These are phyloP conservation scores for Oxystoma pomonae DNA, from an alignment of 2,888 invertebrate genomes.

Conservation along the genomic window DNA sequence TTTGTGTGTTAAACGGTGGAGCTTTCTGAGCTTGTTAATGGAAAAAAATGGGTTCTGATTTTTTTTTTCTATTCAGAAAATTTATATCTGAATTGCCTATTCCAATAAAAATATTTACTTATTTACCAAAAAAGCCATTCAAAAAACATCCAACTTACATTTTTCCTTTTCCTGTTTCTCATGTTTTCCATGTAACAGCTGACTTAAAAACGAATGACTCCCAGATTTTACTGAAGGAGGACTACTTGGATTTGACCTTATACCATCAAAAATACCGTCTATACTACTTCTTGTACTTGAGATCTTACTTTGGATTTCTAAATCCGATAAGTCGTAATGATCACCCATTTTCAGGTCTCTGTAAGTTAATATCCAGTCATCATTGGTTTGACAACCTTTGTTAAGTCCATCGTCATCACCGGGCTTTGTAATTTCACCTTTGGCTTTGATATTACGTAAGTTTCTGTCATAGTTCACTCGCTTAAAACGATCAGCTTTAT, in stretches of 20 bases:
- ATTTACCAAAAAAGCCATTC: too few species aligned
- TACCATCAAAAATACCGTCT: constrained; percentile 46
- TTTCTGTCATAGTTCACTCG: constrained; percentile 85
- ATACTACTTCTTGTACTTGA: constrained; percentile 54
- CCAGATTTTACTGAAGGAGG: constrained; percentile 47
- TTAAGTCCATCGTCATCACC: constrained; percentile 74
- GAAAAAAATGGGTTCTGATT: too few species aligned
- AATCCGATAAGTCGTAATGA: constrained; percentile 42
- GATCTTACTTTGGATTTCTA: constrained; percentile 43
- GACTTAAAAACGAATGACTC: constrained; percentile 60
- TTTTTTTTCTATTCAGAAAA: too few species aligned
- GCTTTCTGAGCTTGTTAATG: too few species aligned
- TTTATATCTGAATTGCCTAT: too few species aligned
- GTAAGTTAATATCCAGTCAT: constrained; percentile 65
- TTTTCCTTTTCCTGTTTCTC: constrained; percentile 32
- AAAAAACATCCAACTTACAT: too few species aligned
- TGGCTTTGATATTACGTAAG: constrained; percentile 76
- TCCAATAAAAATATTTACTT: too few species aligned
- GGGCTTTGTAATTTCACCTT: constrained; percentile 67
- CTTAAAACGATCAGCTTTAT: constrained; percentile 78
- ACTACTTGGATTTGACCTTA: constrained; percentile 44
- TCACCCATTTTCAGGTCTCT: constrained; percentile 50
- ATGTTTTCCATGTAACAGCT: constrained; percentile 56
- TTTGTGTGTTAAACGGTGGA: too few species aligned
- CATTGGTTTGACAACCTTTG: constrained; percentile 75